Percentiles rank a stretch among this genome's conserved stretches.
Conservation (phyloP, 2,888 invertebrate species). For the Cryptocephalus primarius region DNA sequence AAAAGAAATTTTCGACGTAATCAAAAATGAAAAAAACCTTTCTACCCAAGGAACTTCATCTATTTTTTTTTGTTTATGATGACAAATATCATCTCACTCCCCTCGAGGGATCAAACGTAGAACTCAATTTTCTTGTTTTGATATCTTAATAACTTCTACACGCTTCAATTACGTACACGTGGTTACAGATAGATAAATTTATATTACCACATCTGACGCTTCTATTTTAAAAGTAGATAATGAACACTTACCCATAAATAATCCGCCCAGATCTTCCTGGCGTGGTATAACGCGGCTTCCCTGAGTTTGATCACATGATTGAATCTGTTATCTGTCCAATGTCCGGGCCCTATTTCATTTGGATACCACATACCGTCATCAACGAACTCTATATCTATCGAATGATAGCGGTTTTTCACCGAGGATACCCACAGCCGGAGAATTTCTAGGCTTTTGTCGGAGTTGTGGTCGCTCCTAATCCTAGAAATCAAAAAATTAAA, state of each 20-base stretch:
- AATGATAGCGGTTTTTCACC: conserved; percentile 57
- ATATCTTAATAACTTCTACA: too few species aligned
- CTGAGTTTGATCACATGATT: conserved; percentile 67
- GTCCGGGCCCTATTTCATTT: conserved; percentile 52
- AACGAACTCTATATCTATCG: conserved; percentile 44
- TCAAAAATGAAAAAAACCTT: too few species aligned
- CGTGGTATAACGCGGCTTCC: conserved; percentile 62
- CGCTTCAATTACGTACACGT: too few species aligned
- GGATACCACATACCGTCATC: conserved; percentile 39
- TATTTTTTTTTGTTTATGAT: too few species aligned
- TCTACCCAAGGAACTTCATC: too few species aligned
- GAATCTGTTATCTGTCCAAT: conserved; percentile 71
- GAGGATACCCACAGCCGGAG: conserved; percentile 60
- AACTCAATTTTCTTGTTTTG: too few species aligned
- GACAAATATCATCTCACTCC: too few species aligned
- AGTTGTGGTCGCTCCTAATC: conserved; percentile 80
- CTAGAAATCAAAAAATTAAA: conserved; percentile 37
- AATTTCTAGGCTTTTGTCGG: conserved; percentile 64
- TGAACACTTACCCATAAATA: conserved; percentile 64
- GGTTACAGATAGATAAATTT: too few species aligned
- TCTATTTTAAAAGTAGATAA: too few species aligned
- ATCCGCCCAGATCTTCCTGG: conserved; percentile 75
- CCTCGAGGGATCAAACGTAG: too few species aligned
- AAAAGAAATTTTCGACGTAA: too few species aligned
- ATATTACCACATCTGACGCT: too few species aligned